These are phyloP conservation scores for Altica lythri DNA, from an alignment of 2,888 invertebrate genomes.

Conservation along the genomic window DNA sequence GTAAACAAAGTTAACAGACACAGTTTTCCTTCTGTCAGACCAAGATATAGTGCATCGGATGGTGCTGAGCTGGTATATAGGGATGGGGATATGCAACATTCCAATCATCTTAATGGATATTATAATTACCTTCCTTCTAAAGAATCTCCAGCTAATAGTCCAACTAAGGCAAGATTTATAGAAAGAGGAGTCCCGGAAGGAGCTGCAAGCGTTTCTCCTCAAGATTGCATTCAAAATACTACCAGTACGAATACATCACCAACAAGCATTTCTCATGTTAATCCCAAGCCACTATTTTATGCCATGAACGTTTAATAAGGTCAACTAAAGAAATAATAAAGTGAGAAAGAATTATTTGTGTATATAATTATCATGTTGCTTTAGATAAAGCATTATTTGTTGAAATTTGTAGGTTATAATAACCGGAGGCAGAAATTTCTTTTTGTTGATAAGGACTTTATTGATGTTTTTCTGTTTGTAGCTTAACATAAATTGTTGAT, in stretches of 20 bases:
- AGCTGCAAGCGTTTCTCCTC: constrained; percentile 71
- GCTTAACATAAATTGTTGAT: constrained; percentile 27
- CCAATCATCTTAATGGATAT: constrained; percentile 43
- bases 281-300: constrained; percentile 70
- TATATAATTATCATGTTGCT: constrained; percentile 34
- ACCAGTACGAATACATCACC: constrained; percentile 51
- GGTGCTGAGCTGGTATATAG: constrained; percentile 21
- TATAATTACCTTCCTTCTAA: constrained; percentile 45
- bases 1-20: constrained; percentile 47
- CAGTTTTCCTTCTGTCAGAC: constrained; percentile 49
- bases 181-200: constrained; percentile 78
- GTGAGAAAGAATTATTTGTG: constrained; percentile 9
- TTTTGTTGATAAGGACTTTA: constrained; percentile 1
- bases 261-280: constrained; percentile 59
- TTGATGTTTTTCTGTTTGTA: constrained; percentile 22
- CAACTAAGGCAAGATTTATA: constrained; percentile 57
- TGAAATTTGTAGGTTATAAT: constrained; percentile 53
- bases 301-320: constrained; percentile 81
- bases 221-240: constrained; percentile 57
- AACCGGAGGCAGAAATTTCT: constrained; percentile 52
- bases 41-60: constrained; percentile 35
- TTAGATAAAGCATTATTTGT: constrained; percentile 40
- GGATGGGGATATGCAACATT: constrained; percentile 40
- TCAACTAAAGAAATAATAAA: background rate
- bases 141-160: constrained; percentile 61